Conservation (phyloP, 1,140 invertebrate species). For the Heliothis subflexa region DNA sequence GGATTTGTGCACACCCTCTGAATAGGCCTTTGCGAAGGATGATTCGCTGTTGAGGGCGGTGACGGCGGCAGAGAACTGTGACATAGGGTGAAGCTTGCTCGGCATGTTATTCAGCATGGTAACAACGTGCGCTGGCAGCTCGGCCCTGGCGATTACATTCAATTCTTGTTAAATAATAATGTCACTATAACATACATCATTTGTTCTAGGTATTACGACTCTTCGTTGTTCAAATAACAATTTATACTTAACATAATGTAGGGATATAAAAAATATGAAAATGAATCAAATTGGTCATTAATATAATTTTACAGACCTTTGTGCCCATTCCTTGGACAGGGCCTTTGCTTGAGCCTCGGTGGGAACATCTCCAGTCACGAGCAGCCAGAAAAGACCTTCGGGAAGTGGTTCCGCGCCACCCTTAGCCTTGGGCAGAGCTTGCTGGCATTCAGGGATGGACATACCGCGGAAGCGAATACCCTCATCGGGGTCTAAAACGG, state of each 20-base stretch:
- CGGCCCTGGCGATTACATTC: constrained; percentile 77
- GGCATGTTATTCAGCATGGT: constrained; percentile 98
- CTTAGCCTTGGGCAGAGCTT: constrained; percentile 94
- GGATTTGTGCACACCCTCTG: constrained; percentile 93
- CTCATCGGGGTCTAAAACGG: constrained; percentile 97
- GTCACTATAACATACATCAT: no score
- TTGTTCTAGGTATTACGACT: no score
- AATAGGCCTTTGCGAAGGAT: constrained; percentile 97
- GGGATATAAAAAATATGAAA: background rate
- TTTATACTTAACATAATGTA: no score
- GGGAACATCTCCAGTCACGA: constrained; percentile 97
- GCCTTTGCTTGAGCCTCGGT: constrained; percentile 93
- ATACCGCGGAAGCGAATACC: constrained; percentile 98
- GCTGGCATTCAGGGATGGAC: constrained; percentile 98
- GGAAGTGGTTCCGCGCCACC: constrained; percentile 96
- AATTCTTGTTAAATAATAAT: no score
- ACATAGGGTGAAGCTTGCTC: constrained; percentile 97
- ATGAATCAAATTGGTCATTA: background rate
- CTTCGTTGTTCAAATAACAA: no score
- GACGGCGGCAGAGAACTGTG: constrained; percentile 97
- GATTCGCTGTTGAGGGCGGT: constrained; percentile 97
- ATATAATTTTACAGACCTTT: constrained; percentile 85
- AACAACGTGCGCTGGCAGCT: constrained; percentile 96
- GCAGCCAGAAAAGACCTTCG: constrained; percentile 98
- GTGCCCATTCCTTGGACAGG: constrained; percentile 96